A percentile compares a stretch with the other conserved stretches of the same genome.
Evolutionary conservation across 2,888 invertebrate species (phyloP).

Genomic region (Girardia tigrina): DNA sequence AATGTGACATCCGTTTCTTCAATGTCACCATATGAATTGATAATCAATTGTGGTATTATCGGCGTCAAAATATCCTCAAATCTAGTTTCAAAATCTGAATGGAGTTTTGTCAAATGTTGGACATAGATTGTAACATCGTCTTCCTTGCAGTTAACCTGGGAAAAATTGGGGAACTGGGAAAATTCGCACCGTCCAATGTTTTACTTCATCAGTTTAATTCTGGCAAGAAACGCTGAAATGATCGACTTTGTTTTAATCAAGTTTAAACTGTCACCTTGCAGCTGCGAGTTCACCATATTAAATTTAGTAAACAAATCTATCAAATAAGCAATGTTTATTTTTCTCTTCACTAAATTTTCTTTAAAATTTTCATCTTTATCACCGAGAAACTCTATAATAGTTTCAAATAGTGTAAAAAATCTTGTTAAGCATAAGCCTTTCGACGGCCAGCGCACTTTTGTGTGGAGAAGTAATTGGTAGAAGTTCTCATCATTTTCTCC

Average conservation of each 20-base stretch:
- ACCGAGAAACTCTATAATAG: not conserved
- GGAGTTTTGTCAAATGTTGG: too few species aligned
- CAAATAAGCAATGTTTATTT: not conserved
- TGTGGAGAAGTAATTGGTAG: too few species aligned
- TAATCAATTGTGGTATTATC: too few species aligned
- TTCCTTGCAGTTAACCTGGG: not conserved
- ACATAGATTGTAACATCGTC: not conserved
- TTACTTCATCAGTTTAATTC: not conserved
- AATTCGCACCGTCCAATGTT: not conserved
- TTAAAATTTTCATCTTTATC: not conserved
- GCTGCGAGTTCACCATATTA: not conserved
- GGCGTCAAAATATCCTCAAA: too few species aligned
- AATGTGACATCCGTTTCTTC: too few species aligned
- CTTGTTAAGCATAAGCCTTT: not conserved
- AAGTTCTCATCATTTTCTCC: too few species aligned
- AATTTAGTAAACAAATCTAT: not conserved
- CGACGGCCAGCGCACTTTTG: too few species aligned
- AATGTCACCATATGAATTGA: too few species aligned
- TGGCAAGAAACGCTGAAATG: not conserved
- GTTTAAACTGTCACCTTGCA: too few species aligned
- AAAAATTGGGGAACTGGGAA: too few species aligned
- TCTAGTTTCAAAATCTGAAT: too few species aligned
- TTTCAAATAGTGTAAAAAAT: not conserved
- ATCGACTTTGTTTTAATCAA: not conserved
- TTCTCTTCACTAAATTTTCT: not conserved